Evolutionary conservation across 2,113 vertebrate genomes (phyloP).

Genomic region (Platysteira castanea): DNA sequence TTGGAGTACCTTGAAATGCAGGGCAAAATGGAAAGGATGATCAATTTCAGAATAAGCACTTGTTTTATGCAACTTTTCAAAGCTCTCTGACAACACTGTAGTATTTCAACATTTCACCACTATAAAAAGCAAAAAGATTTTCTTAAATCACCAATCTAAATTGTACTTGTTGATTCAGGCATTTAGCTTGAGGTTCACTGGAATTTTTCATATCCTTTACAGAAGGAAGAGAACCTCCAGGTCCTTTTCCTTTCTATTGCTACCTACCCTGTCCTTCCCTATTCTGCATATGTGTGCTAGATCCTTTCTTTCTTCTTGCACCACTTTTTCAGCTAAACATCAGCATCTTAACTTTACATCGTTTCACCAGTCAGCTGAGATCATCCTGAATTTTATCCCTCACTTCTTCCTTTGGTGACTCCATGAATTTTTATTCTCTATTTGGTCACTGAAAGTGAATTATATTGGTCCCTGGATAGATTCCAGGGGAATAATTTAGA

Average conservation of each 20-base stretch:
- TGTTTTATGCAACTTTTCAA: background rate
- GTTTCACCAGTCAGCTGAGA: background rate
- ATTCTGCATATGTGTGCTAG: background rate
- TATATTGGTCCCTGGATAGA: background rate
- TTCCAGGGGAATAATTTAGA: background rate
- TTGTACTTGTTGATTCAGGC: background rate
- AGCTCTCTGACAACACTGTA: background rate
- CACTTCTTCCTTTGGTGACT: background rate
- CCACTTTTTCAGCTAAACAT: background rate
- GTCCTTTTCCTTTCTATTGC: background rate
- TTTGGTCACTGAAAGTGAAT: background rate
- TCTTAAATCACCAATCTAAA: background rate
- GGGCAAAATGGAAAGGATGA: background rate
- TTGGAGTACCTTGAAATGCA: background rate
- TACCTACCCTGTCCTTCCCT: background rate
- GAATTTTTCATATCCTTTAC: background rate
- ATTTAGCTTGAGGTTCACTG: background rate
- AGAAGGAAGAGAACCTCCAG: background rate
- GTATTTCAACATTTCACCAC: background rate
- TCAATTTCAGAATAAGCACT: background rate
- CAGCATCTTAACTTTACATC: background rate
- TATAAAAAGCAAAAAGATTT: background rate
- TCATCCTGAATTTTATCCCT: background rate
- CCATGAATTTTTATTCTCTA: background rate
- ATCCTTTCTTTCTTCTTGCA: background rate